These are phyloP conservation scores for Nephrocerus scutellatus DNA, from an alignment of 2,888 invertebrate species.

Conservation along the genomic window DNA sequence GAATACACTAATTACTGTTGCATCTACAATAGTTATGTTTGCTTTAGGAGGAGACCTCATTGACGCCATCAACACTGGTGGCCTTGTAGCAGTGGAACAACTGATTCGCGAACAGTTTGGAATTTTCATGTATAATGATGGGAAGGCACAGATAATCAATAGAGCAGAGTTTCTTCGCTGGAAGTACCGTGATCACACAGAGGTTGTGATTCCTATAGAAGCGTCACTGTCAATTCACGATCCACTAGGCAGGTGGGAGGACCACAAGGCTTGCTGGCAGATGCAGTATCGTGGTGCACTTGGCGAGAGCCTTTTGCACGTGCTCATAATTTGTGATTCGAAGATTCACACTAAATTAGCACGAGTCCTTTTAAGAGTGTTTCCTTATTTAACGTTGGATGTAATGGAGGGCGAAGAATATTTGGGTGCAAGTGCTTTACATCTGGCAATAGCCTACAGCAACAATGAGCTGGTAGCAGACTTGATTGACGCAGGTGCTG, in stretches of 20 bases:
- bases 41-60: conserved; percentile 71
- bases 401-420: conserved; percentile 97
- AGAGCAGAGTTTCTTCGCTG: conserved; percentile 81
- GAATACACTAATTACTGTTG: neutral
- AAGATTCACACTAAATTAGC: conserved; percentile 67
- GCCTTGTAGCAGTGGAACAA: conserved; percentile 75
- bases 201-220: conserved; percentile 79
- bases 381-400: conserved; percentile 84
- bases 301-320: conserved; percentile 90
- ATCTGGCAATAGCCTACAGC: conserved; percentile 92
- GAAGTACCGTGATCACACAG: conserved; percentile 81
- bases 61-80: conserved; percentile 79
- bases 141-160: conserved; percentile 77
- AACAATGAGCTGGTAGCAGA: conserved; percentile 93
- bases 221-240: conserved; percentile 78
- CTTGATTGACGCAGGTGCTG: conserved; percentile 85
- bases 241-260: conserved; percentile 79
- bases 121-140: conserved; percentile 79
- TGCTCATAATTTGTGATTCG: conserved; percentile 90
- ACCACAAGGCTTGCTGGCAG: conserved; percentile 95
- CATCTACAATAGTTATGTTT: conserved; percentile 23
- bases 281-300: conserved; percentile 92
- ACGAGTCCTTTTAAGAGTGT: conserved; percentile 81
- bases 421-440: conserved; percentile 88
- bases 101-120: conserved; percentile 80